Evolutionary conservation across 2,888 invertebrate genomes (phyloP), one percentile per base, ranked within the genome.

Genomic region (Eupithecia exiguata): DNA sequence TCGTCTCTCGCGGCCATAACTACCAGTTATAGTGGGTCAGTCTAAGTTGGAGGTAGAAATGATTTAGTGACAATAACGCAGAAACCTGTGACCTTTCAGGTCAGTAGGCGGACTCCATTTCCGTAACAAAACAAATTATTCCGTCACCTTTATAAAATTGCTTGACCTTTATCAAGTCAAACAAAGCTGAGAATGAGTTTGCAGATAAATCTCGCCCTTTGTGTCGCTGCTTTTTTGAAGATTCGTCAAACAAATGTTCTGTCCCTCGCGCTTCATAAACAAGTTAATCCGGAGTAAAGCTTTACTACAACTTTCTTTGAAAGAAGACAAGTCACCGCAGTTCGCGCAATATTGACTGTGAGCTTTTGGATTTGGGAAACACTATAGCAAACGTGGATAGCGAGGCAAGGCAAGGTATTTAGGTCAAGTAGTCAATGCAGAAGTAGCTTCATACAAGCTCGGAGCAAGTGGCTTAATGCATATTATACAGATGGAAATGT

Each of bases 81-180:
- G 61, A 61, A 61, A 10, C 30, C 10, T 30, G 61, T 61, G 61
- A 30, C 61, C 61, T 61, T 25, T 63, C 62, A 30, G 30, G 36
- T 12, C 36, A 2, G 63, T 63, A n/a, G 63, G 63, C 30, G 61
- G 30, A 16, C 63, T 35, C 63, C 36, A 63, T 63, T 63, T 38
- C 65, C 65, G 65, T n/a, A 5, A 65, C 38, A 65, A 63, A 65
- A 65, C 40, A 38, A 65, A 65, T 65, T n/a, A 65, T 65, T 21
- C 38, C 36, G n/a, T 65, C 38, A 65, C 65, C 65, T 38, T 61
- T 30, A 30, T 30, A 30, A 30, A 61, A 61, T 16, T 14, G 6
- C 61, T 61, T 30, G 63, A 18, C 63, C 63, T 30, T 35, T 63
- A 63, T 63, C 35, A 53, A 53, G 53, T 53, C 53, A 21, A 53